Evolutionary conservation across 2,888 invertebrate genomes (phyloP).

Genomic region (Megalurothrips usitatus): DNA sequence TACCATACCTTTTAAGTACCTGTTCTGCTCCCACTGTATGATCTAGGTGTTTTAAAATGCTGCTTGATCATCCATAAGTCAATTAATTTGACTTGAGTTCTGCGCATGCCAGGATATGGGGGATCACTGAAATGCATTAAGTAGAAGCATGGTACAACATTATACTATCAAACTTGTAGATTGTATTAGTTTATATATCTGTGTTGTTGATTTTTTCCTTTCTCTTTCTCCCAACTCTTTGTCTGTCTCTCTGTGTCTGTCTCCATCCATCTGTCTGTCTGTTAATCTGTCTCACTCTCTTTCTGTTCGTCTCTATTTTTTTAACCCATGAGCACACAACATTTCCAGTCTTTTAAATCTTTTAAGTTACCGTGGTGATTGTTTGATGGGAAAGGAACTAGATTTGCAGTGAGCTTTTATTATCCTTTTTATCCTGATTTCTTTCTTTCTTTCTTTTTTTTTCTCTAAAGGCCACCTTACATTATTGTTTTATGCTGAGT

Average conservation of each 20-base stretch:
- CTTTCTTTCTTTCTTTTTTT: conserved; percentile 29
- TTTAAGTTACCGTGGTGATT: conserved; percentile 17
- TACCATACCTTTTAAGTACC: conserved; percentile 31
- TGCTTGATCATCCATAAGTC: conserved; percentile 26
- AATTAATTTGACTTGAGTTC: conserved; percentile 26
- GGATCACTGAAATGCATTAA: conserved; percentile 25
- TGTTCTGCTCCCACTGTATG: conserved; percentile 30
- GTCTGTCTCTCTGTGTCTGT: conserved; percentile 17
- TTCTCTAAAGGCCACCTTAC: not conserved
- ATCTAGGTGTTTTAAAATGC: conserved; percentile 28
- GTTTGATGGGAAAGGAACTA: conserved; percentile 30
- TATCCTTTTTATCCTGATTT: conserved; percentile 31
- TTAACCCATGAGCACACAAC: conserved; percentile 27
- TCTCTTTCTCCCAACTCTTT: conserved; percentile 32
- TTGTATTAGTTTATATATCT: conserved; percentile 30
- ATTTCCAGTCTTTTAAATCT: conserved; percentile 19
- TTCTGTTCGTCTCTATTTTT: conserved; percentile 31
- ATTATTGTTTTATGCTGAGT: conserved; percentile 27
- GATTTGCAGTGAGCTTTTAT: conserved; percentile 36
- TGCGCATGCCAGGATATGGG: conserved; percentile 23
- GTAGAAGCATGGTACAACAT: conserved; percentile 27
- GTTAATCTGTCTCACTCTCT: conserved; percentile 38
- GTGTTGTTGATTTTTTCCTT: conserved; percentile 33
- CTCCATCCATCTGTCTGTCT: conserved; percentile 29
- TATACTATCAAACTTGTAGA: conserved; percentile 29